These are phyloP conservation scores for Acyrthosiphon pisum DNA, from an alignment of 1,140 invertebrate genomes.

Conservation along the genomic window DNA sequence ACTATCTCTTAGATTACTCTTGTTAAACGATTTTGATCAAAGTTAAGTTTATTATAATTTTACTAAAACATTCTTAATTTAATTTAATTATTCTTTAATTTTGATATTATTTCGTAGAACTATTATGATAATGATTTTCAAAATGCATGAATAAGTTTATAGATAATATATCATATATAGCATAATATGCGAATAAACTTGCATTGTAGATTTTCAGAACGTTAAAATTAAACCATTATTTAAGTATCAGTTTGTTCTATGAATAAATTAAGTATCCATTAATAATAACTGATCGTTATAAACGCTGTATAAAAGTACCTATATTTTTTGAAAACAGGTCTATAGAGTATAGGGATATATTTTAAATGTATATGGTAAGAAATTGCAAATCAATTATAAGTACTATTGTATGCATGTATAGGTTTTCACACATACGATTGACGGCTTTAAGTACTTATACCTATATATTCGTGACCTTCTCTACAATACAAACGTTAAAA, in stretches of 20 bases:
- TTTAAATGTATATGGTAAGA: neutral
- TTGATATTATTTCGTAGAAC: neutral
- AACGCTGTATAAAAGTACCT: too few species aligned
- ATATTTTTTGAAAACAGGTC: neutral
- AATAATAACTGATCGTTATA: neutral
- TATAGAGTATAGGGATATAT: neutral
- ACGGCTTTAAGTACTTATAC: neutral
- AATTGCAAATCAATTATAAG: neutral
- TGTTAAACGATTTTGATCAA: neutral
- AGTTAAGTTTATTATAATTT: neutral
- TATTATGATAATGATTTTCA: neutral
- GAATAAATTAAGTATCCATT: neutral
- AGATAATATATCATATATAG: neutral
- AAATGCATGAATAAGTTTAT: neutral
- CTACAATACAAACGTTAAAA: neutral
- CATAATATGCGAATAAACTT: too few species aligned
- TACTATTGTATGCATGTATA: too few species aligned
- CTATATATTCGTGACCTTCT: neutral
- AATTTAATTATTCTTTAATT: neutral
- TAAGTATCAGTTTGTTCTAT: neutral
- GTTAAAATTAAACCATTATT: neutral
- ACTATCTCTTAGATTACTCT: neutral
- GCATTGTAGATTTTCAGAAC: neutral
- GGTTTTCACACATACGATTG: too few species aligned
- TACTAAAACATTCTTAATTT: neutral